Conservation (phyloP, 2,797 vertebrate species). For the Botia almorhae region DNA sequence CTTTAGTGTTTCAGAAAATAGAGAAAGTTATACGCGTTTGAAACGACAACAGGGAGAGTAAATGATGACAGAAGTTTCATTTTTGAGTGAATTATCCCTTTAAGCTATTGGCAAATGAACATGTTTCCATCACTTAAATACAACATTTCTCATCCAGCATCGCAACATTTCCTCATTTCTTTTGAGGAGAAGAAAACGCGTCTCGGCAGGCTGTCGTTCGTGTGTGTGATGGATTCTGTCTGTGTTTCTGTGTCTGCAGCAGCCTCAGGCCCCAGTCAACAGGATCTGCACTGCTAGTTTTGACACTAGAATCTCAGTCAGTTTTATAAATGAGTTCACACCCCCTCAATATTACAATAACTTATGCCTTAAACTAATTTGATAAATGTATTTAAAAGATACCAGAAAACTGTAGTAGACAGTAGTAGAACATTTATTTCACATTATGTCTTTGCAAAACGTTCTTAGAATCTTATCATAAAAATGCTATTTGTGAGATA, state of each 20-base stretch:
- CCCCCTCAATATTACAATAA: too few relatives aligned
- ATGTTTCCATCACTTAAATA: not conserved
- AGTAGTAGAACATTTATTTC: too few relatives aligned
- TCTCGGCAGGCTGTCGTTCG: not conserved
- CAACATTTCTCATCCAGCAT: not conserved
- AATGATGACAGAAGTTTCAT: not conserved
- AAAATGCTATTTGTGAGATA: too few relatives aligned
- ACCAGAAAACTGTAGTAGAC: too few relatives aligned
- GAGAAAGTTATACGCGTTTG: not conserved
- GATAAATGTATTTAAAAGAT: too few relatives aligned
- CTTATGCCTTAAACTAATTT: too few relatives aligned
- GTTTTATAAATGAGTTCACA: too few relatives aligned
- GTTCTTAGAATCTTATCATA: too few relatives aligned
- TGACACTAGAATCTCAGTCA: too few relatives aligned
- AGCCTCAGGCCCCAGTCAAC: not conserved
- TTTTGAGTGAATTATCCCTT: not conserved
- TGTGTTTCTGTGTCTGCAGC: not conserved
- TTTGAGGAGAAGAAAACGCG: not conserved
- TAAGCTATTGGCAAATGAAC: not conserved
- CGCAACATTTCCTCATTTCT: not conserved
- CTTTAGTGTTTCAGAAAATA: not conserved
- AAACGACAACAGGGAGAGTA: not conserved
- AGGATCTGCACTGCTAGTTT: too few relatives aligned
- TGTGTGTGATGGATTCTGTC: conserved; percentile 1
- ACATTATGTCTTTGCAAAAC: too few relatives aligned